Percentiles rank a stretch among this genome's conserved stretches.
phyloP scores from a whole-genome alignment of 2,113 vertebrate genomes.

The Cynocephalus volans region DNA sequence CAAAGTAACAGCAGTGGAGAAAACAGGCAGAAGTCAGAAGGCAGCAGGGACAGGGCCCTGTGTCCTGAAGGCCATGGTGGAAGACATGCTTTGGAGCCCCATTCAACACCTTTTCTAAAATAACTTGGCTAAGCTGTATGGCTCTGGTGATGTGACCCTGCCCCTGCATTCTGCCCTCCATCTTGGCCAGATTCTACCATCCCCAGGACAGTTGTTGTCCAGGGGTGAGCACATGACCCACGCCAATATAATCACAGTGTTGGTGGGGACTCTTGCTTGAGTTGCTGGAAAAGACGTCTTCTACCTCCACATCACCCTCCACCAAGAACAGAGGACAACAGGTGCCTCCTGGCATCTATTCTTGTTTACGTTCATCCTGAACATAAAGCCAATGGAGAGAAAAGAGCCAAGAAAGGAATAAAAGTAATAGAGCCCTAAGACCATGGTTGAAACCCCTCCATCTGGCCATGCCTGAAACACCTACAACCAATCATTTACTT shows the following conservation, averaged over 20 bases:
- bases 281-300: background rate
- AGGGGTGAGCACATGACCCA: background rate
- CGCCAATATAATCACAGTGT: background rate
- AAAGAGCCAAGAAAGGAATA: background rate
- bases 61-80: accelerated
- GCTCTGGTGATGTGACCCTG: accelerated
- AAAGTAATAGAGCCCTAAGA: background rate
- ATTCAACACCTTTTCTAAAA: background rate
- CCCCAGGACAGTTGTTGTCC: background rate
- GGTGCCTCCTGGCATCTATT: background rate
- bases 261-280: background rate
- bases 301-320: background rate
- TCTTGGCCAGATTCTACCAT: background rate
- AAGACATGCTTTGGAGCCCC: background rate
- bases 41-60: too few relatives aligned
- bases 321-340: background rate
- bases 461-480: background rate
- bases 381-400: background rate
- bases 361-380: background rate
- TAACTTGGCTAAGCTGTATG: background rate
- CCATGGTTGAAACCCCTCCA: background rate
- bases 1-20: background rate
- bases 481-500: background rate
- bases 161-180: background rate
- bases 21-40: background rate